Conservation (phyloP, 2,113 vertebrate species). For the Muntiacus reevesi region DNA sequence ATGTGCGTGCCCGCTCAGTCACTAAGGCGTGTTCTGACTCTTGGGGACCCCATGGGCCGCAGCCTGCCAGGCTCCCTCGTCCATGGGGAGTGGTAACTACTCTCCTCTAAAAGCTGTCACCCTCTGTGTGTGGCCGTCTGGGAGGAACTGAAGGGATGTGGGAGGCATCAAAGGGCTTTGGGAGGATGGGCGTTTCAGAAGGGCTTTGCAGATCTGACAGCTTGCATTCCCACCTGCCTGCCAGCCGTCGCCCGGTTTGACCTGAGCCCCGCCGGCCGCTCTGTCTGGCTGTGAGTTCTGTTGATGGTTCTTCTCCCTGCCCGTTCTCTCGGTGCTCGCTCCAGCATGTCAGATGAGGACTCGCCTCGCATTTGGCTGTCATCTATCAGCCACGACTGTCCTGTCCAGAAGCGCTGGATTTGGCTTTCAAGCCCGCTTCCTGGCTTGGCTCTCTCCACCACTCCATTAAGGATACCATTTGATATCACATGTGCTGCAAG, state of each 20-base stretch:
- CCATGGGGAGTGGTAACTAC: not conserved
- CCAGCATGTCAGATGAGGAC: slow-evolving; percentile 58
- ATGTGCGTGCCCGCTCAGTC: not conserved
- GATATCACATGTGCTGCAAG: not conserved
- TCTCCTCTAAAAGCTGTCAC: not conserved
- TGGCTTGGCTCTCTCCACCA: not conserved
- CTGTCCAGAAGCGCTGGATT: slow-evolving; percentile 27
- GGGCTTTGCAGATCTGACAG: not conserved
- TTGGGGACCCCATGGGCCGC: not conserved
- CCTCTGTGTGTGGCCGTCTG: not conserved
- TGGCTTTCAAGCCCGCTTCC: not conserved
- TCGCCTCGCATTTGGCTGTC: slow-evolving; percentile 25
- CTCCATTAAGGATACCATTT: slow-evolving; percentile 28
- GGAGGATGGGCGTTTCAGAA: not conserved
- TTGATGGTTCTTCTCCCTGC: not conserved
- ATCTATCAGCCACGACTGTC: not conserved
- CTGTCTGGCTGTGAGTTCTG: not conserved
- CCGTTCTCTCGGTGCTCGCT: not conserved
- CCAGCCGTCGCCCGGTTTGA: not conserved
- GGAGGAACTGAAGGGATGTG: not conserved
- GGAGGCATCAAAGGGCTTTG: not conserved
- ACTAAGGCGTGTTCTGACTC: not conserved
- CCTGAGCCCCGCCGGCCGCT: not conserved
- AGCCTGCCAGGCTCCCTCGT: not conserved
- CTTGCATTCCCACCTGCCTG: not conserved